These are phyloP conservation scores for Drosophila nigritarsus DNA, from an alignment of 2,888 invertebrate genomes.

Conservation along the genomic window DNA sequence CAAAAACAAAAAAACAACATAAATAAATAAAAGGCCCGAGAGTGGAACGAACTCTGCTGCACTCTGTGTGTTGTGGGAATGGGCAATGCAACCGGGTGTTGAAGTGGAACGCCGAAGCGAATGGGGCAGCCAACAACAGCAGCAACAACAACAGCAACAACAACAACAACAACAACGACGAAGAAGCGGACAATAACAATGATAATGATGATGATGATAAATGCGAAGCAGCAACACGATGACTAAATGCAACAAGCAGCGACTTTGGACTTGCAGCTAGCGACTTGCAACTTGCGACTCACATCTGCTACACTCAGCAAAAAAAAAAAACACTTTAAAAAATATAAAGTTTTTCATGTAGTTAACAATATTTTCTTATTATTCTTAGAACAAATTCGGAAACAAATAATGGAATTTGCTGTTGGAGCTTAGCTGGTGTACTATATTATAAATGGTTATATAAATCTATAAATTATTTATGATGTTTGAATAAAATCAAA, in stretches of 20 bases:
- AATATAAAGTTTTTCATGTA: neutral
- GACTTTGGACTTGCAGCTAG: constrained; percentile 60
- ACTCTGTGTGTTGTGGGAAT: constrained; percentile 74
- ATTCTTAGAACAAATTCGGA: too few species aligned
- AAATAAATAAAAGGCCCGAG: constrained; percentile 48
- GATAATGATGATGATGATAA: constrained; percentile 11
- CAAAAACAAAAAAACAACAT: constrained; percentile 26
- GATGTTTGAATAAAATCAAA: too few species aligned
- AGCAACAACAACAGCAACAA: constrained; percentile 14
- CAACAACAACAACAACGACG: neutral
- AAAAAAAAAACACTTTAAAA: neutral
- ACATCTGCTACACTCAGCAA: constrained; percentile 38
- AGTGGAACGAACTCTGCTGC: constrained; percentile 82
- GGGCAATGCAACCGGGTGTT: constrained; percentile 70
- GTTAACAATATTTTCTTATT: neutral
- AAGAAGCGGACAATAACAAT: constrained; percentile 14
- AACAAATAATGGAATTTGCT: too few species aligned
- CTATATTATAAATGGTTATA: too few species aligned
- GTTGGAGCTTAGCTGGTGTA: too few species aligned
- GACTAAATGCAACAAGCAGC: constrained; percentile 78
- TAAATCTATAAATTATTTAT: too few species aligned
- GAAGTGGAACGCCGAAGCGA: constrained; percentile 69
- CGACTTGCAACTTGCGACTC: constrained; percentile 27
- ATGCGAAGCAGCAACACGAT: constrained; percentile 52
- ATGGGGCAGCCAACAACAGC: constrained; percentile 43